Base-by-base conservation (phyloP, 2,113 vertebrate species). In the Nansenia antarctica region DNA sequence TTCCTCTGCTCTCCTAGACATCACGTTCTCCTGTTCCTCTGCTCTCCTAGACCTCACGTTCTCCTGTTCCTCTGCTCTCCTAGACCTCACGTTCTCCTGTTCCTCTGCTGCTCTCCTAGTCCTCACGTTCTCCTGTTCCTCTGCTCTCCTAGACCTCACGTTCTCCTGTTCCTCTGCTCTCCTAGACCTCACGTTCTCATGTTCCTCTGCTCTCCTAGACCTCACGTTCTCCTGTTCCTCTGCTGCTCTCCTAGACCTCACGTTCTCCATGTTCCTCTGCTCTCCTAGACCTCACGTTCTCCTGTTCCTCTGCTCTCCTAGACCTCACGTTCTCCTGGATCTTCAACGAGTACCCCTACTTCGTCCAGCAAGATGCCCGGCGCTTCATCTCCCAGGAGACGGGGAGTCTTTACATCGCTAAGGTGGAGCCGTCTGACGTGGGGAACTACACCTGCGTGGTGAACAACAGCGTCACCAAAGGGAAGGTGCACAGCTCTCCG, bases 351-450 rank as follows among this genome's bases (percentile, higher is more conserved):
- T 96, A 93, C 20, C 96, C 96, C 0, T 88, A 94, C 0, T 96
- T 96, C 9, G 94, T 98, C 9, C 94, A 96, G 74, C 95, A 98
- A 92, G 96, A 97, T 79, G 92, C 90, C 5, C 93, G 95, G 1
- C 91, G 95, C 3, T 99, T 98, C 65, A 91, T 99, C 62, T 99
- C 96, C 1, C 96, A 99, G 77, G 94, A 96, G 84, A 99, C 97
- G 0, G 97, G 96, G 0, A 95, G 97, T 81, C 92, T 99, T 20
- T 99, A 99, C 82, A 94, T 99, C 0, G 94, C 97, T 45, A 98
- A 98, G 78, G 97, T 99, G 6, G 95, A 98, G 69, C 86, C 93
- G 0, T 95, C 95, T 0, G 97, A 99, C 1, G 96, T 96, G 47
- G 97, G 96, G 14, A 96, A 97, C 84, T 99, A 99, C 86, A 98